Evolutionary conservation across 1,140 invertebrate species (phyloP).

Genomic region (Pseudomyrmex concolor): DNA sequence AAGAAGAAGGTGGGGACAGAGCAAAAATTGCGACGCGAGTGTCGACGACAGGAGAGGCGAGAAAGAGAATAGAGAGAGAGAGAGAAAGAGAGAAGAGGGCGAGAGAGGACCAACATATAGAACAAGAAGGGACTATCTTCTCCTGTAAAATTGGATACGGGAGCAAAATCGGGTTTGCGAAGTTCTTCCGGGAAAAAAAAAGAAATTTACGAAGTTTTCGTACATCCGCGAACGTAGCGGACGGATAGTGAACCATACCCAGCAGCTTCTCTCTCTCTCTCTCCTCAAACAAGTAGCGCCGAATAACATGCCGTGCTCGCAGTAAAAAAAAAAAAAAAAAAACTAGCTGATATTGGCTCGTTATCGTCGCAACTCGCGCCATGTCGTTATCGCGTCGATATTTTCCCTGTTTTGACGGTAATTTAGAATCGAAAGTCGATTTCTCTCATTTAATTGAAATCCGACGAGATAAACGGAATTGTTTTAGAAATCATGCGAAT

Average conservation of each 20-base stretch:
- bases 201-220: conserved; percentile 41
- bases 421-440: conserved; percentile 43
- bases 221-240: conserved; percentile 34
- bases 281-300: background rate
- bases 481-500: conserved; percentile 39
- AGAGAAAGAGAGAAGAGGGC: background rate
- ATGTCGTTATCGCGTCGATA: conserved; percentile 29
- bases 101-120: conserved; percentile 20
- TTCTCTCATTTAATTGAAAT: conserved; percentile 51
- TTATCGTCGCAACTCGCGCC: conserved; percentile 22
- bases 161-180: conserved; percentile 53
- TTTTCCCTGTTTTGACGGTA: conserved; percentile 31
- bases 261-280: conserved; percentile 14
- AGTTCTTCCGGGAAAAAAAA: conserved; percentile 36
- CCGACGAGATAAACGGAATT: conserved; percentile 33
- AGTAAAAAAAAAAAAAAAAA: conserved; percentile 24
- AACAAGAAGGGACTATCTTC: conserved; percentile 50
- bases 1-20: conserved; percentile 37
- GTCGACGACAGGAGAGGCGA: conserved; percentile 10
- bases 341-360: conserved; percentile 50
- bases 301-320: conserved; percentile 40
- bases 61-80: background rate
- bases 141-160: conserved; percentile 54
- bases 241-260: conserved; percentile 49
- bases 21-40: conserved; percentile 55